Percentiles rank a stretch among this genome's conserved stretches.
These are phyloP conservation scores for Gymnothorax reevesii DNA, from an alignment of 2,797 vertebrate species.

Conservation along the genomic window DNA sequence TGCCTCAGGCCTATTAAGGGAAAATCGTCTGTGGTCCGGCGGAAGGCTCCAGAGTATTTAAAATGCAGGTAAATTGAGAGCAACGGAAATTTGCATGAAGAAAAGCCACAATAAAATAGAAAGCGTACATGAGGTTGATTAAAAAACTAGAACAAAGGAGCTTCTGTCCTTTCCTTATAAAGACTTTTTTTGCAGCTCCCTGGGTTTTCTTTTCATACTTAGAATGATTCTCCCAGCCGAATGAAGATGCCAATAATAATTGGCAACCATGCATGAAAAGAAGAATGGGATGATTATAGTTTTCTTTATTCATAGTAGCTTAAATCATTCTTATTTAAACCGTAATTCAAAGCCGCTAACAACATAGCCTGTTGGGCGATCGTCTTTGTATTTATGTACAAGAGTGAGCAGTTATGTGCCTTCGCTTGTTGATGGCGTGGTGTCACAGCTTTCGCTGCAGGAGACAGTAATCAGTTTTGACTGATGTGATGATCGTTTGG, in stretches of 20 bases:
- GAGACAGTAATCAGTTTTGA: slow-evolving; percentile 15
- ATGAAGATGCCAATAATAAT: neutral
- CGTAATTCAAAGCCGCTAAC: neutral
- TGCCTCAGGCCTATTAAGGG: neutral
- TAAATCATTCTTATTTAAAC: neutral
- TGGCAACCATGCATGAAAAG: neutral
- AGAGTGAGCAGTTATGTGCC: neutral
- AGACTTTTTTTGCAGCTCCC: neutral
- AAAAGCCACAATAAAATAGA: slow-evolving; percentile 27
- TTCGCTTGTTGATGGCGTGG: neutral
- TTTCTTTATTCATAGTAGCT: neutral
- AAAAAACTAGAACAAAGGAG: slow-evolving; percentile 24
- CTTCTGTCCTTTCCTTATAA: slow-evolving; percentile 6
- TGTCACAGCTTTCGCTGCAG: neutral
- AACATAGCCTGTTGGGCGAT: neutral
- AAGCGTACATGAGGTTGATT: neutral
- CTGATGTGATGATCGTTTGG: slow-evolving; percentile 21
- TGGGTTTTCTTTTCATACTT: neutral
- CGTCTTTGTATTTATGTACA: neutral
- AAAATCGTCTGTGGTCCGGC: slow-evolving; percentile 16
- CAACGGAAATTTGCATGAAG: slow-evolving; percentile 9
- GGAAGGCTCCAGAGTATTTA: slow-evolving; percentile 6
- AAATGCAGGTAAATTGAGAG: neutral
- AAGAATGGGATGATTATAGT: neutral
- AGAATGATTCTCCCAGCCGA: slow-evolving; percentile 8